Conservation (phyloP, 2,797 vertebrate species). For the Cryptoblepharus egeriae region DNA sequence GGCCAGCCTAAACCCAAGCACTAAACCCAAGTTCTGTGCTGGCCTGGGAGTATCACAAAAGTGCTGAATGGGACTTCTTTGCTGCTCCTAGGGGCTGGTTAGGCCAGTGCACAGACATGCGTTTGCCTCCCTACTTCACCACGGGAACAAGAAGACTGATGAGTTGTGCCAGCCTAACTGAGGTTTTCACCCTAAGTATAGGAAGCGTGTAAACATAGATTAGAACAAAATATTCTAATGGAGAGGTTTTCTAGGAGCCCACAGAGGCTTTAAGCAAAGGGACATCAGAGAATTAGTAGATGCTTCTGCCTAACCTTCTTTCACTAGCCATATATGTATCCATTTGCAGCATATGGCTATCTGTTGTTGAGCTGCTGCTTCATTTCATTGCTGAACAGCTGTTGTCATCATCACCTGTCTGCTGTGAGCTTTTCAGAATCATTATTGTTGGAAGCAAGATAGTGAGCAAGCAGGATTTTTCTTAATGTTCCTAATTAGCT, state of each 20-base stretch:
- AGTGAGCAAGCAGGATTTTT: no score
- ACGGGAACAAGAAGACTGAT: no score
- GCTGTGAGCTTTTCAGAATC: not conserved
- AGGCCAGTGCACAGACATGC: no score
- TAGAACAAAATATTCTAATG: not conserved
- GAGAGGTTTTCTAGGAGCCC: not conserved
- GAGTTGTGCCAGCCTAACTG: no score
- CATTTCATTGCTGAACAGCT: constrained; percentile 75
- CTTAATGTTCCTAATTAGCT: not conserved
- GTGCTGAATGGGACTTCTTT: no score
- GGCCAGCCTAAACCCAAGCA: no score
- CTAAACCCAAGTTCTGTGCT: no score
- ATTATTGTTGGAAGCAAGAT: not conserved
- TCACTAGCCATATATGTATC: constrained; percentile 54
- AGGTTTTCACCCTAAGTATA: no score
- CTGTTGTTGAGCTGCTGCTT: constrained; percentile 78
- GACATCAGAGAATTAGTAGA: not conserved
- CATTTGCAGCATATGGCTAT: constrained; percentile 56
- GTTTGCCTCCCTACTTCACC: no score
- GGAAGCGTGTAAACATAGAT: not conserved
- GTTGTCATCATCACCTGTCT: not conserved
- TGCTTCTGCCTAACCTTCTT: constrained; percentile 13
- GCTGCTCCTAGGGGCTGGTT: no score
- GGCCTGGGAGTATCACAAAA: no score
- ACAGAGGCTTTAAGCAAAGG: not conserved